Evolutionary conservation across 2,797 vertebrate species (phyloP).

Genomic region (Anolis apletophallus): DNA sequence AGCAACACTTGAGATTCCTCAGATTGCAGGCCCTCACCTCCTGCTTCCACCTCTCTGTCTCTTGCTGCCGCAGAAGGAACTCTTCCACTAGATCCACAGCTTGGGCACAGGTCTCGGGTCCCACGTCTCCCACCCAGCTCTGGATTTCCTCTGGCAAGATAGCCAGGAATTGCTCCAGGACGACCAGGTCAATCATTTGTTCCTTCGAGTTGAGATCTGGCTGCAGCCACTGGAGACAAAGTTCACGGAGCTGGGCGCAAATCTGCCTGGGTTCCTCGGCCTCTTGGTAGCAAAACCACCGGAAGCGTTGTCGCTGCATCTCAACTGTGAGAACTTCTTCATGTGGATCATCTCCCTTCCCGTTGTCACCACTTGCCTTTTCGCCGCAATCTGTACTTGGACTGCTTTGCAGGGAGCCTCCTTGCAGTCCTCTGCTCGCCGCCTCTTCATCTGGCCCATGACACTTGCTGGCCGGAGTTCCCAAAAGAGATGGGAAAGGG

Average conservation of each 20-base stretch:
- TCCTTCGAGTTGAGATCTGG: conserved; percentile 22
- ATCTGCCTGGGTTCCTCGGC: not conserved
- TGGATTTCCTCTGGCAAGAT: conserved; percentile 37
- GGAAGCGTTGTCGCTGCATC: conserved; percentile 12
- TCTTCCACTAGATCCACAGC: conserved; percentile 29
- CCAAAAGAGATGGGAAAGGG: not conserved
- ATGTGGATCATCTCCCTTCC: not conserved
- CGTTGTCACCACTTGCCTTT: rapidly evolving
- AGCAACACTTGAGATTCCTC: not conserved
- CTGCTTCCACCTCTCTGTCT: conserved; percentile 35
- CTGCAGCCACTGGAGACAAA: conserved; percentile 26
- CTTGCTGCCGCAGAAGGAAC: conserved; percentile 21
- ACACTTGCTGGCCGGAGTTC: not conserved
- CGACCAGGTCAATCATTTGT: conserved; percentile 21
- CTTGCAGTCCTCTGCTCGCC: not conserved
- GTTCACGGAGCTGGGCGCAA: not conserved
- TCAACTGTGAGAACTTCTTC: not conserved
- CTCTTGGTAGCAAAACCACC: conserved; percentile 38
- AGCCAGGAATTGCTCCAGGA: conserved; percentile 38
- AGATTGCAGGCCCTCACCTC: not conserved
- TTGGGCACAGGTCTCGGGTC: conserved; percentile 5
- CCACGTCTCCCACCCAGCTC: conserved; percentile 19
- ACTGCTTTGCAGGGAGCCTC: not conserved
- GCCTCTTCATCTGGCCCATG: not conserved
- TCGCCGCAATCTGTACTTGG: not conserved